Base-by-base conservation (phyloP, 2,113 vertebrate genomes). In the Thalassarche chlororhynchos region DNA sequence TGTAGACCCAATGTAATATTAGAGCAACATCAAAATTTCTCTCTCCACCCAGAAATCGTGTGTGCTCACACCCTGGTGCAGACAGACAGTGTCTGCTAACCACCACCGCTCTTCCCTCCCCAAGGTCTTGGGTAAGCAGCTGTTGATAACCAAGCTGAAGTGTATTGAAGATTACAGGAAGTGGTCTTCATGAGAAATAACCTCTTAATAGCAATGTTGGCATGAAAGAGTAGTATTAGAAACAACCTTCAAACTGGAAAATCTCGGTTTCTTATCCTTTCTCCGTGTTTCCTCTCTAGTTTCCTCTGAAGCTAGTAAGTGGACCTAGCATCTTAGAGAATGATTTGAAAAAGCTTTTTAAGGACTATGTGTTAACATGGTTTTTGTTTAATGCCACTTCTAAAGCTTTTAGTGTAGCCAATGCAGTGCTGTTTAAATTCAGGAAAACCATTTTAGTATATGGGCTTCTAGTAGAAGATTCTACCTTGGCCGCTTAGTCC, bases 51-150 rank as follows among this genome's bases (percentile, higher is more conserved):
- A 31, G n/a, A 84, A 51, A 9, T 54, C 13, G 6, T 26, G 4
- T 74, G 32, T 52, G 24, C 28, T 93, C 32, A n/a, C 46, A 52
- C 20, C 10, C 9, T 18, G 47, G 26, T 36, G n/a, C 10, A 44
- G 70, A 52, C 29, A 83, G 38, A 52, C 32, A 52, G 23, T 31
- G 38, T 5, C 29, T 78, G 12, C 38, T 78, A 52, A 69, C 17
- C 2, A 3, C 5, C 38, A 14, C 7, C 14, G 5, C 17, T 12
- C 49, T 14, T 8, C 12, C 17, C 19, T 14, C 4, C 10, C 7
- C 38, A 49, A 58, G 11, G 14, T 34, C 42, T 24, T 86, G 42
- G 6, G 12, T 62, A 29, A 84, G 38, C 65, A 87, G 31, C 57
- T 79, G 44, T 57, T 87, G 42, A 4, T 89, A 89, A 75, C 20